Base-by-base conservation (phyloP, 2,888 invertebrate genomes). In the Plemyria rubiginata region DNA sequence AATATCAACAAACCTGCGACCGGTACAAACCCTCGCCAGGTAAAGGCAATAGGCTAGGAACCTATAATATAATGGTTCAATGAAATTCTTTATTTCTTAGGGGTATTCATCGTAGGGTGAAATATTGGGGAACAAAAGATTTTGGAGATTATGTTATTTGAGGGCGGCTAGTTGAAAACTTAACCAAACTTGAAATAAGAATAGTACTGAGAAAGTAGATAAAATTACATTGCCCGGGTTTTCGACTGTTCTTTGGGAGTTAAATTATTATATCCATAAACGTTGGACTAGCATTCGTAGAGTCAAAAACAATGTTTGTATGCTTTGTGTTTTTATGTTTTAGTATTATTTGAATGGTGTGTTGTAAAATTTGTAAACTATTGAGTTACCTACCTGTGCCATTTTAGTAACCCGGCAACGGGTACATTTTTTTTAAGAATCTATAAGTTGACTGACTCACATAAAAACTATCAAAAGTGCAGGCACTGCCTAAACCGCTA, bases 1-100 rank as follows among this genome's bases (percentile, higher is more conserved):
- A 87, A 82, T 63, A 71, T 81, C 81, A 86, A 88, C 85, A 88
- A 85, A 82, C 81, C 77, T 73, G 72, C 74, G 70, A n/a, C 71
- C 70, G 73, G 67, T 70, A 62, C 68, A 66, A 68, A 66, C 73
- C 78, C 71, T 59, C 53, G 65, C 65, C 87, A 88, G 87, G 88
- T 88, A 88, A 78, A 77, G 66, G 65, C 50, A 36, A 57, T 61
- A n/a, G n/a, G n/a, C n/a, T n/a, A n/a, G n/a, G n/a, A n/a, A n/a
- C n/a, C n/a, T n/a, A 51, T 74, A 48, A 77, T 72, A 78, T 65
- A 68, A 62, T 55, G 66, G 60, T 71, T 68, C 70, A 71, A 74
- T 73, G 66, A 70, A 56, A 60, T 59, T 54, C 22, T 6, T 16
- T 54, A 32, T 15, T 40, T 40, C 32, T 57, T n/a, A 16, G 28